Evolutionary conservation across 2,113 vertebrate genomes (phyloP), one percentile per base, ranked within the genome.

Genomic region (Microcebus tavaratra): DNA sequence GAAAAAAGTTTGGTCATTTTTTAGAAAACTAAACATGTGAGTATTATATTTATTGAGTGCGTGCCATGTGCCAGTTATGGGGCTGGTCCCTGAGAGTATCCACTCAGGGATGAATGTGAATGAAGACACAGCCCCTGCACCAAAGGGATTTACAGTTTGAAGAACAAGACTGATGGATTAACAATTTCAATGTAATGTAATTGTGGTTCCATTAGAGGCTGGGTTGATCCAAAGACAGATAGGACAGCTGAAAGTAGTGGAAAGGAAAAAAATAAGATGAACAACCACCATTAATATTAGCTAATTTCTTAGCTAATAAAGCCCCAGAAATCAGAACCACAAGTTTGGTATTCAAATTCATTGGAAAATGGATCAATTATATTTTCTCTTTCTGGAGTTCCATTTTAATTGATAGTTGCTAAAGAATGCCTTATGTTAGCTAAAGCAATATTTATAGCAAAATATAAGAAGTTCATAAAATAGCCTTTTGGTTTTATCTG

Each of bases 401-500:
- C 99, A 10, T 99, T 99, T 98, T 96, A 99, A 83, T 90, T 99
- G 93, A 98, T 98, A n/a, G 98, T 99, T 39, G 90, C 93, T 72
- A 98, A 99, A 88, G 98, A 99, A 65, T 97, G 98, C 39, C 96
- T 97, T 21, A 94, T 63, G 53, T 85, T 65, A 90, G 91, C 96
- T 50, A 98, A 99, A 88, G 98, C 99, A n/a, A 80, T 91, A 53
- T 91, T 99, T 81, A 97, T 96, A 94, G 97, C 96, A 61, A 98
- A 87, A 90, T 98, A 99, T 93, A 97, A 99, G 72, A 99, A 93
- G 31, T 99, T 99, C 96, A 95, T 99, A 91, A 65, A 99, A 99
- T 97, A 98, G 99, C 92, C 99, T 99, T 97, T 97, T 99, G 83
- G 97, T 99, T 90, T 98, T 99, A 8, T 98, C 96, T 93, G 98